Percentiles rank a stretch among this genome's conserved stretches.
Conservation (phyloP, 1,140 invertebrate genomes). For the Megalonaias nervosa region DNA sequence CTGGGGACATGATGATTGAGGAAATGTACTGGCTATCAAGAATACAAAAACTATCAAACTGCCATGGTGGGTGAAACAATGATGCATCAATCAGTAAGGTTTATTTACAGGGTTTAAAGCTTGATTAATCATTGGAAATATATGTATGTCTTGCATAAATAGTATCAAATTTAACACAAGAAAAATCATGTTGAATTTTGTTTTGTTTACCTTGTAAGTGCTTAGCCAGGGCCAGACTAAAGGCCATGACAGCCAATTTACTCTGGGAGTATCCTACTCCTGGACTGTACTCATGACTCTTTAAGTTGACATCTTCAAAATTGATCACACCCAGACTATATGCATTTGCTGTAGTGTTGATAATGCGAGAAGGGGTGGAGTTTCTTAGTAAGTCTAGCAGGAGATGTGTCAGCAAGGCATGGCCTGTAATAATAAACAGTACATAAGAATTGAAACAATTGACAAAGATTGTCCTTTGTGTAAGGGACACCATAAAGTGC, state of each 20-base stretch:
- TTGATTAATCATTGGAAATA: not conserved
- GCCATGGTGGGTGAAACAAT: too few species aligned
- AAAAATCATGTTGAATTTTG: too few species aligned
- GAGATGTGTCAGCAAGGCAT: constrained; percentile 82
- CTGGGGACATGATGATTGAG: too few species aligned
- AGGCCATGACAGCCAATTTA: constrained; percentile 85
- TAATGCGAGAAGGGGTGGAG: constrained; percentile 83
- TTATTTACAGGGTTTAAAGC: not conserved
- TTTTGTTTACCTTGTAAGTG: not conserved
- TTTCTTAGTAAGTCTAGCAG: constrained; percentile 78
- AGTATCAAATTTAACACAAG: not conserved
- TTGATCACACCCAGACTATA: constrained; percentile 74
- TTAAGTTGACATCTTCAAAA: constrained; percentile 65
- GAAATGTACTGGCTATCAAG: too few species aligned
- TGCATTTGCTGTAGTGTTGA: constrained; percentile 88
- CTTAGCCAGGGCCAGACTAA: constrained; percentile 68
- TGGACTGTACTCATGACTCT: constrained; percentile 62
- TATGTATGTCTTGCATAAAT: not conserved
- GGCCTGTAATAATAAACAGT: constrained; percentile 62
- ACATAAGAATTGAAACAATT: not conserved
- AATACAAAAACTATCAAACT: too few species aligned
- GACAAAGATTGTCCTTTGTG: not conserved
- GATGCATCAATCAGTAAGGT: not conserved
- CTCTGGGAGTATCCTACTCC: constrained; percentile 77
- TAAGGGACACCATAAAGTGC: not conserved